Evolutionary conservation across 2,113 vertebrate genomes (phyloP).

Genomic region (Vulpes lagopus): DNA sequence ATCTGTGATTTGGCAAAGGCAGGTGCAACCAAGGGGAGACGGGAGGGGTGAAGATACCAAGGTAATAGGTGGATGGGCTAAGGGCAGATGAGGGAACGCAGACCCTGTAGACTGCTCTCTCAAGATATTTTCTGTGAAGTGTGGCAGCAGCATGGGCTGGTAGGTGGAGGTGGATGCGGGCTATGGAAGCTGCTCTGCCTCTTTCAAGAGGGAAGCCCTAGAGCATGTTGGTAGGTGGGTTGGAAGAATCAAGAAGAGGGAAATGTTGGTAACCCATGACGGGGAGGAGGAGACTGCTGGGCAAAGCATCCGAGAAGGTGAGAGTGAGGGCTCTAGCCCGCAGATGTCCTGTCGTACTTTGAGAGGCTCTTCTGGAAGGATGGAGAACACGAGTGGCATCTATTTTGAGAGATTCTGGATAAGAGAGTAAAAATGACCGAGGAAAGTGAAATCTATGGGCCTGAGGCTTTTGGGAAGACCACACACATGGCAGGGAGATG

Average conservation of each 20-base stretch:
- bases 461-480: not conserved
- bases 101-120: not conserved
- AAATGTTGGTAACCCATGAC: not conserved
- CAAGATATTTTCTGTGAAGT: not conserved
- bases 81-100: too few relatives aligned
- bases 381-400: not conserved
- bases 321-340: accelerated
- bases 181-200: too few relatives aligned
- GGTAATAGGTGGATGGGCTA: too few relatives aligned
- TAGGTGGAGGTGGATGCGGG: not conserved
- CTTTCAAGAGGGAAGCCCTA: not conserved
- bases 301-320: too few relatives aligned
- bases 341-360: not conserved
- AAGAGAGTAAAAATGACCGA: not conserved
- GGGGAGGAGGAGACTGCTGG: not conserved
- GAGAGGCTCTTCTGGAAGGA: not conserved
- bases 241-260: not conserved
- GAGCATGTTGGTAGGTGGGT: too few relatives aligned
- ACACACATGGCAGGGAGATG: not conserved
- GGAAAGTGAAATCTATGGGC: not conserved
- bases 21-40: accelerated
- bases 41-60: not conserved
- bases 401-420: not conserved
- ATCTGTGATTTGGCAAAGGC: not conserved
- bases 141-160: not conserved